A percentile compares a stretch with the other conserved stretches of the same genome.
Conservation (phyloP, 2,113 vertebrate genomes). For the Eonycteris spelaea region DNA sequence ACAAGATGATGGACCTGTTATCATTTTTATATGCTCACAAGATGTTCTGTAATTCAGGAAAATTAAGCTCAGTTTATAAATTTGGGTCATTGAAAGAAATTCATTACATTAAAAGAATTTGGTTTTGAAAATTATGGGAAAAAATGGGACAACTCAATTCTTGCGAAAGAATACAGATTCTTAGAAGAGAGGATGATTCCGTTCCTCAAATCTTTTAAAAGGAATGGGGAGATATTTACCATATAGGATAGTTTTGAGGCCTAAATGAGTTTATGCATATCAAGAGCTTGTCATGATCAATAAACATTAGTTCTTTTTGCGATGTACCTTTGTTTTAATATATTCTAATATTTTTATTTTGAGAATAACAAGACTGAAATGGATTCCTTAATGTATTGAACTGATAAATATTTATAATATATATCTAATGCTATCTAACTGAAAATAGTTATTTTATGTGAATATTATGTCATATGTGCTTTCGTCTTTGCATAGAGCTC, state of each 20-base stretch:
- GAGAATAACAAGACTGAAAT: not conserved
- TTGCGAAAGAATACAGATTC: not conserved
- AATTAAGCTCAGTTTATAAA: conserved; percentile 22
- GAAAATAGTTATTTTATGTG: conserved; percentile 13
- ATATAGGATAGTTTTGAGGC: not conserved
- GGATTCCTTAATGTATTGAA: not conserved
- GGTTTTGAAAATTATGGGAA: not conserved
- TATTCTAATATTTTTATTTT: not conserved
- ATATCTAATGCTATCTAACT: not conserved
- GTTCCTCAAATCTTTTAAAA: conserved; percentile 5
- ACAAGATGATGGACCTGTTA: not conserved
- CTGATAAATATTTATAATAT: not conserved
- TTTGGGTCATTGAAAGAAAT: not conserved
- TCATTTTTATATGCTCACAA: not conserved
- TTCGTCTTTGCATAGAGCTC: not conserved
- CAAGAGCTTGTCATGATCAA: not conserved
- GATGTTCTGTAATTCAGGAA: not conserved
- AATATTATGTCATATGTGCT: not conserved
- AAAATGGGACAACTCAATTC: not conserved
- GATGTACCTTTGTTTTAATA: not conserved
- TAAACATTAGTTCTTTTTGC: not conserved
- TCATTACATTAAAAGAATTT: not conserved
- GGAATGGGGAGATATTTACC: not conserved
- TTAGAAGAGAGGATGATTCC: not conserved
- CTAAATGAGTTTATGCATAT: not conserved